Base-by-base conservation (phyloP, 2,797 vertebrate species). In the Cercopithecus mitis region DNA sequence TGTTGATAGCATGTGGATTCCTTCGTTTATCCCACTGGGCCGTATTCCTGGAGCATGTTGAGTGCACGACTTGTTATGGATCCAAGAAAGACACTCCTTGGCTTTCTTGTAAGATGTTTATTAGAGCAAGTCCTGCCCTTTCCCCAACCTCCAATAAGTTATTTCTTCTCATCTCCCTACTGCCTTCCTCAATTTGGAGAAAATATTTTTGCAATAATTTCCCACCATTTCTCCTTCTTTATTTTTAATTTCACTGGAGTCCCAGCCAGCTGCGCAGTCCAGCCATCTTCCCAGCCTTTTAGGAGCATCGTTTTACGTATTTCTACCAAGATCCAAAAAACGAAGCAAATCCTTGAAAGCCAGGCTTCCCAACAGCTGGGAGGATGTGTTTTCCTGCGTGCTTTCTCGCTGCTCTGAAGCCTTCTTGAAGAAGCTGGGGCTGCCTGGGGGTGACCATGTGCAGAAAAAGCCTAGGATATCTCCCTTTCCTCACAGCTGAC, bases 131-230 rank as follows among this genome's bases (percentile, higher is more conserved):
- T 25, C 55, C 90, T 83, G 39, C 30, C 86, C 70, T 92, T n/a
- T 80, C 39, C 64, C 83, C 87, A 77, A 52, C 90, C 80, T 61
- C 90, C 39, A 87, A 83, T 88, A 92, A 89, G 85, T 88, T 67
- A 75, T 58, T 33, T 91, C 58, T 80, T 45, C n/a, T 85, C 36
- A 45, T 47, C 33, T 67, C 85, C n/a, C 27, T 81, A 7, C 58
- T 36, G 67, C 41, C 10, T 7, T 86, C 77, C 81, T 82, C 86
- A 52, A 75, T n/a, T 52, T 4, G 50, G 77, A 91, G 81, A 93
- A 58, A 77, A 55, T 84, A 47, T 36, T 36, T 88, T 76, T 36
- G 33, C 33, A 57, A 15, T 24, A 1, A 41, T 92, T 85, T 88
- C 90, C 77, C 83, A 61, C 22, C 1, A 0, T 47, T 82, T 90